Percentiles rank a stretch among this genome's conserved stretches.
These are phyloP conservation scores for Phalloptychus januarius DNA, from an alignment of 2,797 vertebrate species.

Conservation along the genomic window DNA sequence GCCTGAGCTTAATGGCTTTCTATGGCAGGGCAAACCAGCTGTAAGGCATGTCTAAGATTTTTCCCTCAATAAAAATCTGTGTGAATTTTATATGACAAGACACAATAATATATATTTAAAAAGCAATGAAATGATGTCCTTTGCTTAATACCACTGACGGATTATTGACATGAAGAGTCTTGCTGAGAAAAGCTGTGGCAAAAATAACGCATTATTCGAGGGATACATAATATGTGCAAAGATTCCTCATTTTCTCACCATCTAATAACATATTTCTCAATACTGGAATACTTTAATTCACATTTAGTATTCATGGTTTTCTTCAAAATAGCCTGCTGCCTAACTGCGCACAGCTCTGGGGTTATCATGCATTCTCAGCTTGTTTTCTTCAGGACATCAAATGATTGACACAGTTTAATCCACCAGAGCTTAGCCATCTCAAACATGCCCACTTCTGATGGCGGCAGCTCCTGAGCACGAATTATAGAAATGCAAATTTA, in stretches of 20 bases:
- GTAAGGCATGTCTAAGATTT: constrained; percentile 8
- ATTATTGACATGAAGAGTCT: constrained; percentile 29
- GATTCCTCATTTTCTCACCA: constrained; percentile 1
- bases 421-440: constrained; percentile 33
- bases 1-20: not conserved
- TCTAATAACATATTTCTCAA: constrained; percentile 9
- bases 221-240: constrained; percentile 11
- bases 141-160: constrained; percentile 30
- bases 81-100: constrained; percentile 25
- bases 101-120: constrained; percentile 12
- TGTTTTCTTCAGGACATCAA: constrained; percentile 51
- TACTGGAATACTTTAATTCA: constrained; percentile 20
- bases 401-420: constrained; percentile 64
- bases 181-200: not conserved
- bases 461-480: constrained; percentile 37
- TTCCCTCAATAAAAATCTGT: not conserved
- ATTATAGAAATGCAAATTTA: constrained; percentile 40
- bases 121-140: constrained; percentile 17
- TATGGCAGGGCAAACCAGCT: constrained; percentile 1
- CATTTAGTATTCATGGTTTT: constrained; percentile 20
- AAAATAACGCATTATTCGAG: constrained; percentile 32
- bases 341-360: constrained; percentile 7
- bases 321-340: constrained; percentile 33
- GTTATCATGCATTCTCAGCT: constrained; percentile 31
- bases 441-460: constrained; percentile 50